Conservation (phyloP, 1,140 invertebrate species). For the Procambarus virginalis region DNA sequence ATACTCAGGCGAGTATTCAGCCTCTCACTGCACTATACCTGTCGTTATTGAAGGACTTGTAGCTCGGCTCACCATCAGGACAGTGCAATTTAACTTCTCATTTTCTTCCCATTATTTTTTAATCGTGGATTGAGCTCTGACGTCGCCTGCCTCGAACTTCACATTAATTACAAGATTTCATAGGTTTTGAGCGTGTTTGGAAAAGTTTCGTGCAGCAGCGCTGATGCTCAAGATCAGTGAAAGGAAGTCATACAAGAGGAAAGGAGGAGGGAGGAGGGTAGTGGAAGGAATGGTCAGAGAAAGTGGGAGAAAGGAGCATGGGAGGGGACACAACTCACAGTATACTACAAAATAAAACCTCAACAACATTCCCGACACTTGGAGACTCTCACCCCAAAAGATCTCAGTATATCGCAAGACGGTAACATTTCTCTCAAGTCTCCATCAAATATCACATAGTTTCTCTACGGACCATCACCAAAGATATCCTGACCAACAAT, state of each 20-base stretch:
- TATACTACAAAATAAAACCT: too few species aligned
- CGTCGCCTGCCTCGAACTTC: constrained; percentile 45
- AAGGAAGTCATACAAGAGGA: neutral
- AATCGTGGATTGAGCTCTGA: constrained; percentile 51
- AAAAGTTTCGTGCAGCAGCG: constrained; percentile 3
- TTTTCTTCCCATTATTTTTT: constrained; percentile 57
- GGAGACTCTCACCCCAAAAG: too few species aligned
- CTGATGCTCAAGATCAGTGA: neutral
- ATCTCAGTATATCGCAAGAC: too few species aligned
- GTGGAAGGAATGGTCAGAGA: neutral
- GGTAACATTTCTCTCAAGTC: too few species aligned
- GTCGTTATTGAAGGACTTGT: constrained; percentile 7
- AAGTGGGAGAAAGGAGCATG: neutral
- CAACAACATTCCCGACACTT: too few species aligned
- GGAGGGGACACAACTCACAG: too few species aligned
- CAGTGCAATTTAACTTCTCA: constrained; percentile 51
- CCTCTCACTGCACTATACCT: neutral
- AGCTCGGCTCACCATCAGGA: constrained; percentile 13
- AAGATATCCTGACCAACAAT: too few species aligned
- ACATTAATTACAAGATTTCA: constrained; percentile 57
- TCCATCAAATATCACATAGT: too few species aligned
- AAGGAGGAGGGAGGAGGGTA: neutral
- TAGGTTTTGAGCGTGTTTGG: constrained; percentile 23
- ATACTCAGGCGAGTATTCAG: neutral
- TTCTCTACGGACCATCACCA: too few species aligned